phyloP scores from a whole-genome alignment of 2,113 vertebrate genomes.

The Sus scrofa region DNA sequence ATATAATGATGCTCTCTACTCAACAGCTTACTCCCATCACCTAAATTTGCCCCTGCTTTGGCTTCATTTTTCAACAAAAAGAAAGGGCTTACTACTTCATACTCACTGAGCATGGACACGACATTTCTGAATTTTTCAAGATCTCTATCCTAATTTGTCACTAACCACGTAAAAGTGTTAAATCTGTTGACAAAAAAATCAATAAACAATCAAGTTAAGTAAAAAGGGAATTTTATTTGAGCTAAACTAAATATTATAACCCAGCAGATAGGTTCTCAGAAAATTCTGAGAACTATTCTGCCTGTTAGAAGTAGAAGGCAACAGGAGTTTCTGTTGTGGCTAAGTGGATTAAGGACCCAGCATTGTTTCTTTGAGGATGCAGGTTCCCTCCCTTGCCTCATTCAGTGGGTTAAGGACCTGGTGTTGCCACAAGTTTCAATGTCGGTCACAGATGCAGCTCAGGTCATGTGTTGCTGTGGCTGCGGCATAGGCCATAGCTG shows the following conservation, averaged over 20 bases:
- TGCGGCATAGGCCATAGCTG: too few relatives aligned
- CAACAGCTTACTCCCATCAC: fast-evolving
- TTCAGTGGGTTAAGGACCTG: too few relatives aligned
- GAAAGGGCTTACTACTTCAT: background rate
- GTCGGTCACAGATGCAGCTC: too few relatives aligned
- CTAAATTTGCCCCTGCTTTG: background rate
- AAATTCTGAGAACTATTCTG: background rate
- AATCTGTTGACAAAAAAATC: background rate
- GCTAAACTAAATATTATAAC: background rate
- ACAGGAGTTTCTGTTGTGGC: too few relatives aligned
- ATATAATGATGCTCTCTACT: background rate
- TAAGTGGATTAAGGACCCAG: too few relatives aligned
- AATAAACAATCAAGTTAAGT: background rate
- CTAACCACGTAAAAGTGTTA: background rate
- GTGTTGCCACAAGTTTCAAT: too few relatives aligned
- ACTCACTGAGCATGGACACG: background rate
- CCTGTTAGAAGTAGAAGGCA: background rate
- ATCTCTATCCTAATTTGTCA: background rate
- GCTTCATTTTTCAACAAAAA: background rate
- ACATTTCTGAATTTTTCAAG: background rate
- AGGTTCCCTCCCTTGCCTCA: too few relatives aligned
- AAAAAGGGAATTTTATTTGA: background rate
- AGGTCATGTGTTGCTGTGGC: too few relatives aligned
- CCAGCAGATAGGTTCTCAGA: background rate
- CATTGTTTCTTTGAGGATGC: too few relatives aligned